Conservation (phyloP, 2,113 vertebrate species). For the Strigops habroptila region DNA sequence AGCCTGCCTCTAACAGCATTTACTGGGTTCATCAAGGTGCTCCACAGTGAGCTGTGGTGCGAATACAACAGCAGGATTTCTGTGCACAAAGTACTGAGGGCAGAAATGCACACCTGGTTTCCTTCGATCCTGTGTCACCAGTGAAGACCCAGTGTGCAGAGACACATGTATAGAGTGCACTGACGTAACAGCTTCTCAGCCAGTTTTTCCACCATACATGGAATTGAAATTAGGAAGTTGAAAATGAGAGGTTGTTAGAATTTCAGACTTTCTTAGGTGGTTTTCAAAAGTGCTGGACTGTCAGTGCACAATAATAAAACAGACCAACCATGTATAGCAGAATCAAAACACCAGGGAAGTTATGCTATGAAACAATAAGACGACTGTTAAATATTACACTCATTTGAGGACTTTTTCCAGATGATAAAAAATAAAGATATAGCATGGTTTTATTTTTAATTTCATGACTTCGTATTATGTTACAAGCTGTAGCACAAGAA, state of each 20-base stretch:
- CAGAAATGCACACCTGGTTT: background rate
- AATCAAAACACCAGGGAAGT: background rate
- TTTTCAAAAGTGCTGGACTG: background rate
- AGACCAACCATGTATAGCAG: accelerated
- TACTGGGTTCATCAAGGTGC: background rate
- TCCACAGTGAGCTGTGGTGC: background rate
- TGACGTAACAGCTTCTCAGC: background rate
- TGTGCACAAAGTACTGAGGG: background rate
- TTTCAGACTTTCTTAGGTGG: background rate
- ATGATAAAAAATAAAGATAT: background rate
- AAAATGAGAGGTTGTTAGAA: background rate
- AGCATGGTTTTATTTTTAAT: background rate
- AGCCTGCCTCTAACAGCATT: background rate
- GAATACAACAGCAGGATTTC: background rate
- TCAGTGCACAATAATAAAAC: background rate
- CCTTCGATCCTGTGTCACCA: background rate
- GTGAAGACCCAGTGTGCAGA: background rate
- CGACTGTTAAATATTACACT: background rate
- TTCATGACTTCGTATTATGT: background rate
- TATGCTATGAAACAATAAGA: background rate
- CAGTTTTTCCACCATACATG: background rate
- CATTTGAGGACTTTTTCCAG: background rate
- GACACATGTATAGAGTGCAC: background rate
- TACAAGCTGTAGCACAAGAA: background rate
- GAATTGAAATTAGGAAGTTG: background rate